These are phyloP conservation scores for Batillaria attramentaria DNA, from an alignment of 1,140 invertebrate genomes.

Conservation along the genomic window DNA sequence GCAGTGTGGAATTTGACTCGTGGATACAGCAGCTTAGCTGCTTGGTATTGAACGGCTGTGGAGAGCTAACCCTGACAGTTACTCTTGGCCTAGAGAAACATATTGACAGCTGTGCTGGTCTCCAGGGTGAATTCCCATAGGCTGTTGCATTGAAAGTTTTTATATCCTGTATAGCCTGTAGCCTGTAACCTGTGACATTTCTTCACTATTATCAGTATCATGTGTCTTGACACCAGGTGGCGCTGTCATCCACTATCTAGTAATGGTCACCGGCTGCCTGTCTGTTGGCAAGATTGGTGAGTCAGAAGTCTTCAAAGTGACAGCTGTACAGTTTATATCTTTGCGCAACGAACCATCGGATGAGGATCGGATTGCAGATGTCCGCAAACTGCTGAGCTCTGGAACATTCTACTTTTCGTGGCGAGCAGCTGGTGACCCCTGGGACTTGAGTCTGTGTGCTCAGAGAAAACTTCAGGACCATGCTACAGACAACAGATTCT, in stretches of 20 bases:
- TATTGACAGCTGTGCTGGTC: no score
- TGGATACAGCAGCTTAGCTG: no score
- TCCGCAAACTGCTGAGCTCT: slow-evolving; percentile 92
- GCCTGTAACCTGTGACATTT: no score
- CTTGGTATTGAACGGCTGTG: no score
- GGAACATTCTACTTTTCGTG: slow-evolving; percentile 98
- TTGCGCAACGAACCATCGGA: slow-evolving; percentile 83
- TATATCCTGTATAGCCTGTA: no score
- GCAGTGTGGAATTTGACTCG: no score
- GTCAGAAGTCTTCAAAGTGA: slow-evolving; percentile 94
- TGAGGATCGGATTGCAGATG: slow-evolving; percentile 86
- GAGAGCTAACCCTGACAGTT: no score
- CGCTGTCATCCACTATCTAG: slow-evolving; percentile 82
- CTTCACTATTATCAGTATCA: no score
- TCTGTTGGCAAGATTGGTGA: slow-evolving; percentile 95
- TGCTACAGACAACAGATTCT: slow-evolving; percentile 94
- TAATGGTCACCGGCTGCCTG: slow-evolving; percentile 94
- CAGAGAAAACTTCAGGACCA: slow-evolving; percentile 86
- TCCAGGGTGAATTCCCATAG: no score
- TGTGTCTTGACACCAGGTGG: no score
- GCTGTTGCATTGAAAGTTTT: no score
- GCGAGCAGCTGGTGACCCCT: slow-evolving; percentile 74
- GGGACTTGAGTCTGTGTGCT: slow-evolving; percentile 94
- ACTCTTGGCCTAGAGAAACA: no score
- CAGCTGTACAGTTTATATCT: slow-evolving; percentile 90